These are phyloP conservation scores for Hecatera dysodea DNA, from an alignment of 2,888 invertebrate species.

Conservation along the genomic window DNA sequence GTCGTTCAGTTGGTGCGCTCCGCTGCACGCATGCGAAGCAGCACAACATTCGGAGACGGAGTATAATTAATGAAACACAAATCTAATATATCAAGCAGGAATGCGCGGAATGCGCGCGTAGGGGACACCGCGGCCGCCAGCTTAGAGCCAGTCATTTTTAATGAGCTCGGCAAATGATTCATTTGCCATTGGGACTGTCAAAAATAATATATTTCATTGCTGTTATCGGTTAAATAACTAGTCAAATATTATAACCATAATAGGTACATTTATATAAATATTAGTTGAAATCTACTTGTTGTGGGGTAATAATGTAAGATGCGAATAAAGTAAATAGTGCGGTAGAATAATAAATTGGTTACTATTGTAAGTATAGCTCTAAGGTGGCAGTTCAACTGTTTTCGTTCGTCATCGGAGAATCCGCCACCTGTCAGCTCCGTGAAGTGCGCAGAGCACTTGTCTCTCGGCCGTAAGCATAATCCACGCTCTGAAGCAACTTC, in stretches of 20 bases:
- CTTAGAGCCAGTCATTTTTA: conserved; percentile 40
- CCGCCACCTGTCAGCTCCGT: neutral
- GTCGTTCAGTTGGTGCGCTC: neutral
- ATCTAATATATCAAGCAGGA: conserved; percentile 59
- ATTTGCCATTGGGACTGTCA: conserved; percentile 32
- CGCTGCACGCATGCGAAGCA: conserved; percentile 3
- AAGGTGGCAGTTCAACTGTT: neutral
- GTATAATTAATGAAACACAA: conserved; percentile 57
- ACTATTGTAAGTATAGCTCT: too few relatives aligned
- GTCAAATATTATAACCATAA: neutral
- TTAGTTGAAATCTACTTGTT: neutral
- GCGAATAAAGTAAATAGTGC: neutral
- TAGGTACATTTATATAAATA: neutral
- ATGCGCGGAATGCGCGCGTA: conserved; percentile 47
- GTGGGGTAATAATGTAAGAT: neutral
- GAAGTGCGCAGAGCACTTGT: neutral
- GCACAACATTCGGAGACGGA: conserved; percentile 32
- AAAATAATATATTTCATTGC: conserved; percentile 20
- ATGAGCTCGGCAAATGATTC: conserved; percentile 59
- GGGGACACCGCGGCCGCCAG: conserved; percentile 18
- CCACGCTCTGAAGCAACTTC: too few relatives aligned
- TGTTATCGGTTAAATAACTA: neutral
- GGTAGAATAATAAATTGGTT: too few relatives aligned
- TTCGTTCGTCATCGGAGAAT: neutral
- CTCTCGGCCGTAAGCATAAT: neutral